A percentile compares a stretch with the other conserved stretches of the same genome.
Conservation (phyloP, 2,113 vertebrate genomes). For the Ia io region DNA sequence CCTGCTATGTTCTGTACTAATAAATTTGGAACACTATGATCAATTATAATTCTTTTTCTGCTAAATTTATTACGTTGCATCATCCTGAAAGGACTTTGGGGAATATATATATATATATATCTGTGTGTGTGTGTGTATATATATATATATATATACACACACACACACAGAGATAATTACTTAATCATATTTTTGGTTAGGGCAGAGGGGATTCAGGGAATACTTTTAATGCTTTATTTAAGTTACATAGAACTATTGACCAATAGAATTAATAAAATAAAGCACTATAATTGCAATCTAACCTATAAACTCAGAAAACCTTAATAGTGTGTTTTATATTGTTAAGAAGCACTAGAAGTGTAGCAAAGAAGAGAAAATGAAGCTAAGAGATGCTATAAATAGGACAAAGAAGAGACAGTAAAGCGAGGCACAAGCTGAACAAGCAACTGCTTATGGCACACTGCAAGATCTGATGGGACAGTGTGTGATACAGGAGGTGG, state of each 20-base stretch:
- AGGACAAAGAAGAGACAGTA: neutral
- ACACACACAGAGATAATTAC: neutral
- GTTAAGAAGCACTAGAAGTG: neutral
- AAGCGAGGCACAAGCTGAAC: neutral
- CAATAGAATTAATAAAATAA: conserved; percentile 30
- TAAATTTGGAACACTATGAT: conserved; percentile 41
- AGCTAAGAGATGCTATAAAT: neutral
- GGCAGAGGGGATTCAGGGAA: neutral
- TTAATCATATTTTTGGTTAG: neutral
- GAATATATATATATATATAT: neutral
- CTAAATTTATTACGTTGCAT: conserved; percentile 17
- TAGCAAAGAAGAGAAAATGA: neutral
- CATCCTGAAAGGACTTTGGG: neutral
- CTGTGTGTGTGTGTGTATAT: too few species aligned
- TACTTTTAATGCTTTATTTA: conserved; percentile 15
- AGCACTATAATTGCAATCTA: neutral
- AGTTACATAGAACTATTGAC: neutral
- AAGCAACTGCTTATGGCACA: neutral
- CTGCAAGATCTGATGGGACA: neutral
- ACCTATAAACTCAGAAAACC: conserved; percentile 30
- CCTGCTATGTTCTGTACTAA: conserved; percentile 17
- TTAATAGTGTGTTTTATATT: neutral
- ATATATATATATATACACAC: neutral
- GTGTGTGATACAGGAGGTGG: neutral
- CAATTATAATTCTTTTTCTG: conserved; percentile 53